phyloP scores from a whole-genome alignment of 2,797 vertebrate genomes.

The Cyprinella venusta region DNA sequence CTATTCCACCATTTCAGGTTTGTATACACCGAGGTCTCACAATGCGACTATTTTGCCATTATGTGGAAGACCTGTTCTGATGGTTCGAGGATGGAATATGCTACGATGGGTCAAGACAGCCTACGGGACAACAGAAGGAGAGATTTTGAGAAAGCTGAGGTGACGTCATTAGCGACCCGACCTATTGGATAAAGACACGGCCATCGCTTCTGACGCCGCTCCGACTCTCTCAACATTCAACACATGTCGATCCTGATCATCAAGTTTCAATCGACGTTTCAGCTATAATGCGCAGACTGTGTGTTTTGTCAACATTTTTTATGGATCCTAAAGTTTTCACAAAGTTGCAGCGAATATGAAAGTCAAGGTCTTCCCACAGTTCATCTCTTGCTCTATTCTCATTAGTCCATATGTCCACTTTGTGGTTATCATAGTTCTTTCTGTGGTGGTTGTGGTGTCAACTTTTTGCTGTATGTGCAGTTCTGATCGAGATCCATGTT shows the following conservation, averaged over 20 bases:
- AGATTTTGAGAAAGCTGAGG: constrained; percentile 66
- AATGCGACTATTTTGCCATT: background rate
- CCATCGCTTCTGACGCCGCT: constrained; percentile 68
- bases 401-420: constrained; percentile 30
- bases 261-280: constrained; percentile 25
- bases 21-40: background rate
- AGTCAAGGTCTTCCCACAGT: constrained; percentile 23
- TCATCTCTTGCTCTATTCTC: constrained; percentile 13
- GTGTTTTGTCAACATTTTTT: background rate
- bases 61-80: constrained; percentile 26
- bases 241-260: constrained; percentile 32
- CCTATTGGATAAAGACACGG: constrained; percentile 67
- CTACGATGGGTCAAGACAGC: constrained; percentile 37
- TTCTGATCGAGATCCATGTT: constrained; percentile 71
- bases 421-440: constrained; percentile 46
- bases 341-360: constrained; percentile 21
- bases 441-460: constrained; percentile 47
- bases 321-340: background rate
- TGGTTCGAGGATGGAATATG: constrained; percentile 34
- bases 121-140: constrained; percentile 48
- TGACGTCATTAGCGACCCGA: constrained; percentile 68
- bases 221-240: constrained; percentile 67
- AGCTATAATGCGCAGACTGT: constrained; percentile 5
- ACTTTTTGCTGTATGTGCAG: constrained; percentile 74
- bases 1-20: constrained; percentile 25